These are phyloP conservation scores for Spinus olivaceus DNA, from an alignment of 2,797 vertebrate genomes.

Conservation along the genomic window DNA sequence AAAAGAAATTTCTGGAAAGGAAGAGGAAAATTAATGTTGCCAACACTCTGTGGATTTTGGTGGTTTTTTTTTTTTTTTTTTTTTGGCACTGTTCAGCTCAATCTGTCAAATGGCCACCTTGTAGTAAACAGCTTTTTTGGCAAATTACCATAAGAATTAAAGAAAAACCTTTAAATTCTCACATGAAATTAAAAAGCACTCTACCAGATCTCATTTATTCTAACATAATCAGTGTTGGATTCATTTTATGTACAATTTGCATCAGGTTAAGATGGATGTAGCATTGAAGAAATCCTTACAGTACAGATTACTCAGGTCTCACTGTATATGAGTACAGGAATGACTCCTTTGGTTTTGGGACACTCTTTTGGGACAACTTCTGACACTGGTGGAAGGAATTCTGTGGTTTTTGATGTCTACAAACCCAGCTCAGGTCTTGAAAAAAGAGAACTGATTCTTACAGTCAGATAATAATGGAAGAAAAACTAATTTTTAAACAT, in stretches of 20 bases:
- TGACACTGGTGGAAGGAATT: neutral
- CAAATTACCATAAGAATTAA: neutral
- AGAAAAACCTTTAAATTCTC: neutral
- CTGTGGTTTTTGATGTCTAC: neutral
- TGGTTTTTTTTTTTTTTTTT: fast-evolving
- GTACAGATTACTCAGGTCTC: neutral
- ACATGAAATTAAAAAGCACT: neutral
- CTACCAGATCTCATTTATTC: neutral
- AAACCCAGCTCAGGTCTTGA: neutral
- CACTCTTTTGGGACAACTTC: neutral
- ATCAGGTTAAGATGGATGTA: neutral
- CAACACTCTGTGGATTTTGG: neutral
- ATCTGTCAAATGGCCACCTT: neutral
- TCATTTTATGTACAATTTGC: neutral
- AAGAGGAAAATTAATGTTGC: neutral
- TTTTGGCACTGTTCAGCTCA: neutral
- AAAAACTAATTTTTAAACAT: neutral
- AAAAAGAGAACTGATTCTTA: neutral
- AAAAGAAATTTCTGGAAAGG: neutral
- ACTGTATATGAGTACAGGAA: neutral
- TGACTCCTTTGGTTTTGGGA: neutral
- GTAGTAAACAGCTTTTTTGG: neutral
- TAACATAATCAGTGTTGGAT: neutral
- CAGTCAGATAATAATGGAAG: neutral
- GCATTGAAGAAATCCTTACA: neutral